Evolutionary conservation across 2,113 vertebrate species (phyloP).

Genomic region (Campylorhamphus procurvoides): DNA sequence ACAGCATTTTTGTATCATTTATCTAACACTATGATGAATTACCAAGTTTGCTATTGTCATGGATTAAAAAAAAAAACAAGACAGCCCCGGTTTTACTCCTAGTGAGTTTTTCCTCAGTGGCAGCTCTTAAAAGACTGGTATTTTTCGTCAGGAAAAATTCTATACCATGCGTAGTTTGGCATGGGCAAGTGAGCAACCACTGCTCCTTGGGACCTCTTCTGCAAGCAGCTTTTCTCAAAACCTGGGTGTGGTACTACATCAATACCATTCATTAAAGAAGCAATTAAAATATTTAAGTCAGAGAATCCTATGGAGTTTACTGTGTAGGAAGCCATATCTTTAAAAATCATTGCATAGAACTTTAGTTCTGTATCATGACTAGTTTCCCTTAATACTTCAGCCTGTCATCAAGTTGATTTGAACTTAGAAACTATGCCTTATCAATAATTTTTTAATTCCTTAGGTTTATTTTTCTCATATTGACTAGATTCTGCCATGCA

Average conservation of each 20-base stretch:
- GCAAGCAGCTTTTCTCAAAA: background rate
- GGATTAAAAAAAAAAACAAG: background rate
- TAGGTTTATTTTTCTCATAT: background rate
- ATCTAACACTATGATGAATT: background rate
- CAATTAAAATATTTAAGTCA: background rate
- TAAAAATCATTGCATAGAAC: background rate
- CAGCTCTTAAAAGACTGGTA: background rate
- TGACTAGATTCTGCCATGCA: background rate
- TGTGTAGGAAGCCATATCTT: background rate
- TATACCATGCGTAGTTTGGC: background rate
- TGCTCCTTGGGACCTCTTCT: background rate
- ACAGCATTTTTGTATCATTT: slow-evolving; percentile 13
- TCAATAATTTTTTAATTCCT: background rate
- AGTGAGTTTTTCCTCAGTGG: background rate
- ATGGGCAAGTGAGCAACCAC: background rate
- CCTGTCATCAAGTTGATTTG: background rate
- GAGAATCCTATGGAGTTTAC: background rate
- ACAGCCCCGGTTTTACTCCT: background rate
- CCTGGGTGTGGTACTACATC: background rate
- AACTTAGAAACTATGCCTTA: background rate
- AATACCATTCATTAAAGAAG: background rate
- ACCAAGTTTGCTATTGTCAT: background rate
- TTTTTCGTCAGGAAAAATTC: background rate
- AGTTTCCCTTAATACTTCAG: background rate
- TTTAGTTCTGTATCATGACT: background rate